Percentiles rank a stretch among this genome's conserved stretches.
These are phyloP conservation scores for Melierax canorus DNA, from an alignment of 2,113 vertebrate genomes.

Conservation along the genomic window DNA sequence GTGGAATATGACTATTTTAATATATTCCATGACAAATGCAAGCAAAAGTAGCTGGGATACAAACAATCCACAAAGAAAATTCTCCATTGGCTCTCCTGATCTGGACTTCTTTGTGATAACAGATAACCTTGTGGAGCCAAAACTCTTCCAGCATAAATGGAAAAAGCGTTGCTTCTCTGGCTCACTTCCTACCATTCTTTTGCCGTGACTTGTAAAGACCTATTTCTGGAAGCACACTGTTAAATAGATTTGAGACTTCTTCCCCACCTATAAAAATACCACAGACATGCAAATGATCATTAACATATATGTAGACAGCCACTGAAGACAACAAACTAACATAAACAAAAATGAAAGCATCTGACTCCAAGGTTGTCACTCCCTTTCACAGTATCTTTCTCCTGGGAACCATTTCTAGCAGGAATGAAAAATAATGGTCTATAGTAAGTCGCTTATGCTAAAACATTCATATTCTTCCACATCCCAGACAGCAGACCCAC, in stretches of 20 bases:
- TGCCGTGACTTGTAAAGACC: slow-evolving; percentile 42
- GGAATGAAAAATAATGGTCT: slow-evolving; percentile 28
- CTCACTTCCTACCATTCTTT: slow-evolving; percentile 16
- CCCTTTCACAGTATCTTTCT: slow-evolving; percentile 63
- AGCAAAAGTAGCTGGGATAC: slow-evolving; percentile 21
- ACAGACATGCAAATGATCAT: slow-evolving; percentile 35
- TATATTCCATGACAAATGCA: slow-evolving; percentile 32
- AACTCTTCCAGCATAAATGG: not conserved
- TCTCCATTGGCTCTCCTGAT: not conserved
- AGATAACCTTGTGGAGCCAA: not conserved
- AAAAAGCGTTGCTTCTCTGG: not conserved
- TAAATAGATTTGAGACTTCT: slow-evolving; percentile 33
- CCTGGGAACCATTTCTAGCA: slow-evolving; percentile 64
- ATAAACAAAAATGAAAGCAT: not conserved
- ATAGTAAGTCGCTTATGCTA: not conserved
- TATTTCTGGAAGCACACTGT: slow-evolving; percentile 15
- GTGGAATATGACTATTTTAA: slow-evolving; percentile 15
- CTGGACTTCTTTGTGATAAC: slow-evolving; percentile 13
- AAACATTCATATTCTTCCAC: not conserved
- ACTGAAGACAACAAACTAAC: not conserved
- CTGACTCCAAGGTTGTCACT: slow-evolving; percentile 43
- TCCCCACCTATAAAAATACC: slow-evolving; percentile 42
- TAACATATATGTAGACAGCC: not conserved
- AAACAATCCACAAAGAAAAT: slow-evolving; percentile 40
- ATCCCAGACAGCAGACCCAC: not conserved